A percentile compares a stretch with the other conserved stretches of the same genome.
Evolutionary conservation across 2,797 vertebrate species (phyloP).

Genomic region (Enteromius treurensis): DNA sequence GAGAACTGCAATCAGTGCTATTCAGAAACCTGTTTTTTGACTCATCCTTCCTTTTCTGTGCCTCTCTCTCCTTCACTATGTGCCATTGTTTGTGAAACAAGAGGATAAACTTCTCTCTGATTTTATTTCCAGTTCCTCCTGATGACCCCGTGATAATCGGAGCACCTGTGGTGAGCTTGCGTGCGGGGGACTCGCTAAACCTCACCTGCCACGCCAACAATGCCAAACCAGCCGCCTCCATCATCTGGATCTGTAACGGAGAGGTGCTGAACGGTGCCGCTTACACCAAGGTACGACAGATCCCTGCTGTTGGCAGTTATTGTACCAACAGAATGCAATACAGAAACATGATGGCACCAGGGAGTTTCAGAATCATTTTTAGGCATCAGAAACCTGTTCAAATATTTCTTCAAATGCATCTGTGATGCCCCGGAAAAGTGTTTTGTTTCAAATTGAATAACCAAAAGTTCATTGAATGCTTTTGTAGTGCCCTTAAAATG

Average conservation of each 20-base stretch:
- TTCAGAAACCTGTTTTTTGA: conserved; percentile 59
- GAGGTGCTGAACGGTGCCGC: conserved; percentile 94
- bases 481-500: not conserved
- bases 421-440: not conserved
- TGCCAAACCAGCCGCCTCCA: conserved; percentile 94
- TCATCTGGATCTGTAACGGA: conserved; percentile 93
- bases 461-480: too few relatives aligned
- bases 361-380: not conserved
- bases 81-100: conserved; percentile 54
- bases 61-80: conserved; percentile 21
- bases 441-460: not conserved
- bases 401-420: not conserved
- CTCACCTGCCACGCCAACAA: conserved; percentile 96
- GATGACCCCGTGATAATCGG: conserved; percentile 94
- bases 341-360: not conserved
- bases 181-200: conserved; percentile 93
- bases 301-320: not conserved
- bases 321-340: not conserved
- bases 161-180: conserved; percentile 91
- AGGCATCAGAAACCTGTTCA: not conserved
- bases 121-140: conserved; percentile 85
- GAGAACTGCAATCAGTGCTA: conserved; percentile 77
- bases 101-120: conserved; percentile 25
- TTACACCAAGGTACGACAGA: conserved; percentile 89
- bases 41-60: conserved; percentile 47